Base-by-base conservation (phyloP, 2,113 vertebrate genomes). In the Thunnus maccoyii region DNA sequence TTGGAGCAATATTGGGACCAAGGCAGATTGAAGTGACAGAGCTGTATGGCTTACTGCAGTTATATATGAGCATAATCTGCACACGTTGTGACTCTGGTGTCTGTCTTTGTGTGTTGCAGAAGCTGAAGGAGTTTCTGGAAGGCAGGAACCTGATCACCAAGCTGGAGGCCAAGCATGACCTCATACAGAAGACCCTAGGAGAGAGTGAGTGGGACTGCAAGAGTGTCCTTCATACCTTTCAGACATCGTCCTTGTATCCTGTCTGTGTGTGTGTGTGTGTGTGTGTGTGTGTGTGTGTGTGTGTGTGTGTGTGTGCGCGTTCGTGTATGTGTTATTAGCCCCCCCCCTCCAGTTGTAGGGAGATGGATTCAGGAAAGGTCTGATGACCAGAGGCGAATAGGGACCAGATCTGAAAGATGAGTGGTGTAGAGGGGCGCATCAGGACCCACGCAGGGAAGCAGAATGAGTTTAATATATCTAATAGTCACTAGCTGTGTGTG, bases 51-150 rank as follows among this genome's bases (percentile, higher is more conserved):
- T 16, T 48, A 36, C 12, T 32, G 32, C 4, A 9, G 25, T 68
- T 20, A 18, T 47, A 61, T 17, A 36, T 50, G 25, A 25, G 10
- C 2, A 27, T 46, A 16, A 69, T 58, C 3, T 50, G 47, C 55
- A 58, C 25, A 51, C 18, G 10, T 2, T 36, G n/a, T 69, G 44
- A 69, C 73, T 18, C 20, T 0, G 2, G 25, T 54, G 17, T 62
- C 13, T 65, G 22, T 80, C 25, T 76, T n/a, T 66, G 5, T 71
- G 48, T 63, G 20, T 86, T 94, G 62, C 88, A 99, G 98, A 99
- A 99, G 94, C 97, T 99, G 96, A 99, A 99, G 94, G 98, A 99
- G 86, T 99, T 98, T 90, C 95, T 99, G 89, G 98, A 99, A 86
- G 98, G 98, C 80, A 96, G 98, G 92, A 99, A 97, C 94, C 96